Evolutionary conservation across 1,140 invertebrate genomes (phyloP).

Genomic region (Heliconius melpomene): DNA sequence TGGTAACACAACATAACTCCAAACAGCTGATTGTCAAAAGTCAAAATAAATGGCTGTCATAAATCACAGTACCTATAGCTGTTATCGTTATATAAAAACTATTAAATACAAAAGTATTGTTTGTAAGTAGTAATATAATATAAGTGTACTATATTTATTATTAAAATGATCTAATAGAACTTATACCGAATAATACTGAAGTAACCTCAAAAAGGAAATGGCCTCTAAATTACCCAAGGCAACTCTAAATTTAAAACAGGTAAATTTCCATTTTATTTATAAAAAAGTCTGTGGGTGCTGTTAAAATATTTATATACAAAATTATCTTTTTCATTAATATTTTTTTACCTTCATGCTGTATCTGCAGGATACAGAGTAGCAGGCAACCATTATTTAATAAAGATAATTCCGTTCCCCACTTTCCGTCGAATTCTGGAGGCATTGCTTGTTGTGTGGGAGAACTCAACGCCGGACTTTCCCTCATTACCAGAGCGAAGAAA

Average conservation of each 20-base stretch:
- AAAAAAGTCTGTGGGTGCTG: too few relatives aligned
- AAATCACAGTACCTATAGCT: not conserved
- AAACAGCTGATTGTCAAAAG: conserved; percentile 13
- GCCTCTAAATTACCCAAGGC: conserved; percentile 77
- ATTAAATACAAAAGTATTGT: not conserved
- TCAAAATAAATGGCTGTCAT: conserved; percentile 5
- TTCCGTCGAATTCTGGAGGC: too few relatives aligned
- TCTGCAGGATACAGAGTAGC: too few relatives aligned
- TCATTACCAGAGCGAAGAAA: too few relatives aligned
- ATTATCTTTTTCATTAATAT: too few relatives aligned
- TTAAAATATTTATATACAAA: too few relatives aligned
- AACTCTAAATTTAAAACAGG: conserved; percentile 82
- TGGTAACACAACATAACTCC: not conserved
- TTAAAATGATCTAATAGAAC: not conserved
- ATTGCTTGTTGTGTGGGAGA: too few relatives aligned
- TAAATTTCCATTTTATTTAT: conserved; percentile 35
- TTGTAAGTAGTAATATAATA: not conserved
- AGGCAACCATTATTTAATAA: too few relatives aligned
- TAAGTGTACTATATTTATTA: not conserved
- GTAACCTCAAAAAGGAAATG: conserved; percentile 44
- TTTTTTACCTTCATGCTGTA: too few relatives aligned
- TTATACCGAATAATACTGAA: not conserved
- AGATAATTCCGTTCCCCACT: too few relatives aligned
- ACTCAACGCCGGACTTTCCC: too few relatives aligned
- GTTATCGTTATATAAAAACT: not conserved